Evolutionary conservation across 2,888 invertebrate genomes (phyloP).

Genomic region (Eilema depressum): DNA sequence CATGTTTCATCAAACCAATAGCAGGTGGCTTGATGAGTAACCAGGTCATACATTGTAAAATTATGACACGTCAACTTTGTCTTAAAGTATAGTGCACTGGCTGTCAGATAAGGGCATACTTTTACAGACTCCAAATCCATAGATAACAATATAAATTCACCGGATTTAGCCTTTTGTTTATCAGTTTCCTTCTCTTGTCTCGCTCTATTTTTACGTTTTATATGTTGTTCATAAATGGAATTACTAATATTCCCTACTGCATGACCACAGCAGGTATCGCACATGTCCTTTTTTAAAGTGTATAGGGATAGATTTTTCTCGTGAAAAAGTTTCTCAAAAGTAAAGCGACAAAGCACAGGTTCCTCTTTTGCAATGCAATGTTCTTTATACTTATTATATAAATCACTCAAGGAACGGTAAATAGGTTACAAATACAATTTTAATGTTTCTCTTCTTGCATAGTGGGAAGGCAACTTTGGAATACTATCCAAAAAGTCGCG

Average conservation of each 20-base stretch:
- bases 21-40: constrained; percentile 34
- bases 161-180: constrained; percentile 34
- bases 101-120: constrained; percentile 38
- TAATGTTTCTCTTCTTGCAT: constrained; percentile 35
- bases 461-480: constrained; percentile 50
- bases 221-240: constrained; percentile 17
- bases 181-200: constrained; percentile 43
- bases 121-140: constrained; percentile 49
- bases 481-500: constrained; percentile 32
- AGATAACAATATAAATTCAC: constrained; percentile 38
- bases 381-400: constrained; percentile 42
- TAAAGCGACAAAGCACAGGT: constrained; percentile 38
- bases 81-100: constrained; percentile 32
- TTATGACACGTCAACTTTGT: constrained; percentile 50
- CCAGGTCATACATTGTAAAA: constrained; percentile 43
- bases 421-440: constrained; percentile 46
- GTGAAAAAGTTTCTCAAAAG: constrained; percentile 46
- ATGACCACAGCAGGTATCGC: constrained; percentile 30
- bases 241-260: constrained; percentile 14
- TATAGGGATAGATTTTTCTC: constrained; percentile 47
- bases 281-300: constrained; percentile 49
- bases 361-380: constrained; percentile 36
- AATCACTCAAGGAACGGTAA: constrained; percentile 33
- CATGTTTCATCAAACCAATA: constrained; percentile 48
- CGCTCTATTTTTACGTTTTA: constrained; percentile 27